phyloP scores from a whole-genome alignment of 2,797 vertebrate genomes.

The Spinus olivaceus region DNA sequence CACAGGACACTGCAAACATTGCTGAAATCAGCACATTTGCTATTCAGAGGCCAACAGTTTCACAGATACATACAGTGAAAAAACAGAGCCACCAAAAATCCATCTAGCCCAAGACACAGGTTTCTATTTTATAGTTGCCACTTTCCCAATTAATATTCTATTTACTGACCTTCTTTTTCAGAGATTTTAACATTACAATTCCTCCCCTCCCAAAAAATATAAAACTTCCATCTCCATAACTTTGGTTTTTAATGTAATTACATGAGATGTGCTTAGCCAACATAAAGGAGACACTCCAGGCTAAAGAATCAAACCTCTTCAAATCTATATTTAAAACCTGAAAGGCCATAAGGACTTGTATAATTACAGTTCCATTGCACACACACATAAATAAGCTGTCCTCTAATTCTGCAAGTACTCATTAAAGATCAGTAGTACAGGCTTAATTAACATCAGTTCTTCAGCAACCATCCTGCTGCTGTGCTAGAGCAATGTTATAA shows the following conservation, averaged over 20 bases:
- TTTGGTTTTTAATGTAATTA: background rate
- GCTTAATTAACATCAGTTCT: background rate
- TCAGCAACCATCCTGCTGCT: background rate
- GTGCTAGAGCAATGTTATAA: background rate
- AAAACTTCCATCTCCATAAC: background rate
- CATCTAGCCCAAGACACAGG: background rate
- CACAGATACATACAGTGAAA: background rate
- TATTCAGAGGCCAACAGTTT: background rate
- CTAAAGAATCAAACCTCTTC: background rate
- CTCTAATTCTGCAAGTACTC: background rate
- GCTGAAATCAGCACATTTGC: background rate
- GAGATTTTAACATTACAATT: background rate
- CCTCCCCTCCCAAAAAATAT: background rate
- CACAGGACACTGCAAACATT: background rate
- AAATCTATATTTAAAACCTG: constrained; percentile 12
- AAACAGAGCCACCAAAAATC: background rate
- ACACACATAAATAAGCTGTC: background rate
- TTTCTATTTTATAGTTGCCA: background rate
- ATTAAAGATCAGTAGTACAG: background rate
- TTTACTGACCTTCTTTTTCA: background rate
- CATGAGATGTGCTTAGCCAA: background rate
- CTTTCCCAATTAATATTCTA: background rate
- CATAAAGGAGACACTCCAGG: background rate
- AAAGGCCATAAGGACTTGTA: background rate
- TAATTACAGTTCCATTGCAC: background rate